These are phyloP conservation scores for Holothuria leucospilota DNA, from an alignment of 53 echinoderm and acorn worm species.

Conservation along the genomic window DNA sequence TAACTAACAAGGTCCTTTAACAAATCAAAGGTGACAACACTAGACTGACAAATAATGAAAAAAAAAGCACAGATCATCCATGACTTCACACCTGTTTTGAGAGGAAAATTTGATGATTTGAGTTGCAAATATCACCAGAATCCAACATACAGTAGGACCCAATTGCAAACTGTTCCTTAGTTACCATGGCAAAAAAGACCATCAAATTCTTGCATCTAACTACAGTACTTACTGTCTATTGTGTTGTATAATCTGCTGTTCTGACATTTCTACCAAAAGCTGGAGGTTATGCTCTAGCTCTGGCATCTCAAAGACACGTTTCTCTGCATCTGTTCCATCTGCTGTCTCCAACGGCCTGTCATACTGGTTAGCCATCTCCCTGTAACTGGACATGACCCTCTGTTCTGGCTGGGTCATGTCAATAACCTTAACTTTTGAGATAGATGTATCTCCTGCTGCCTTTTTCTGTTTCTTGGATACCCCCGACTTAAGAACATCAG, in stretches of 20 bases:
- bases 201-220: neutral
- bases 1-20: too few relatives aligned
- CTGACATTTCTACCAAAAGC: constrained; percentile 91
- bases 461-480: constrained; percentile 61
- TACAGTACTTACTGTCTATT: constrained; percentile 87
- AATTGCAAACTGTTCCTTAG: too few relatives aligned
- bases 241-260: constrained; percentile 94
- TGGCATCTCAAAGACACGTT: constrained; percentile 86
- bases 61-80: too few relatives aligned
- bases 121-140: too few relatives aligned
- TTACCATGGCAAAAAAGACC: neutral
- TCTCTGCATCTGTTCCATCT: constrained; percentile 64
- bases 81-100: too few relatives aligned
- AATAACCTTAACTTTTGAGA: constrained; percentile 88
- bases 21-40: too few relatives aligned
- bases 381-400: constrained; percentile 84
- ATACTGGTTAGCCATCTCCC: constrained; percentile 77
- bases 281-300: constrained; percentile 94
- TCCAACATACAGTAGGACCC: too few relatives aligned
- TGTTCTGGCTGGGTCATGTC: constrained; percentile 97
- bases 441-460: constrained; percentile 2
- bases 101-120: too few relatives aligned
- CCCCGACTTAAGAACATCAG: constrained; percentile 78
- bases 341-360: constrained; percentile 74
- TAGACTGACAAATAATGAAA: too few relatives aligned